Conservation (phyloP, 2,797 vertebrate species). For the Sciaenops ocellatus region DNA sequence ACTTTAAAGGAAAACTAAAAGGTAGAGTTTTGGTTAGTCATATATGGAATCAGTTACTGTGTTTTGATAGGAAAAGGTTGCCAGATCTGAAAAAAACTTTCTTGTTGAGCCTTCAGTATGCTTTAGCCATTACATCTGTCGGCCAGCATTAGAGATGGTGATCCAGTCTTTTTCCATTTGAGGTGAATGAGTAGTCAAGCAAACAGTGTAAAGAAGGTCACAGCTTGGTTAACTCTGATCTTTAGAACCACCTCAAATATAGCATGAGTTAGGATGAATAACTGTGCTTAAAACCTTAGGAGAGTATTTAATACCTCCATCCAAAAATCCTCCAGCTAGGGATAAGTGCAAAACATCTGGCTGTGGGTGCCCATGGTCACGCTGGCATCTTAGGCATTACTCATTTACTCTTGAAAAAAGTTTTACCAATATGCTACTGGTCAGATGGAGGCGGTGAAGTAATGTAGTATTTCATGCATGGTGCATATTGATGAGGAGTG, state of each 20-base stretch:
- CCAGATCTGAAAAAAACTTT: background rate
- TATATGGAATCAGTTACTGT: background rate
- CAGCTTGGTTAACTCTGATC: background rate
- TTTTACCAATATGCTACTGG: background rate
- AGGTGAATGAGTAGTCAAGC: background rate
- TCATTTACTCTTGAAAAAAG: background rate
- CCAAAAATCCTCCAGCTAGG: background rate
- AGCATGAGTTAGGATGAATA: no score
- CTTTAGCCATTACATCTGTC: background rate
- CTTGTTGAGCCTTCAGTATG: background rate
- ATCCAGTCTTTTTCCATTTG: background rate
- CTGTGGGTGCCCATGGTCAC: background rate
- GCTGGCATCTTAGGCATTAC: background rate
- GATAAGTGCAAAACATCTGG: background rate
- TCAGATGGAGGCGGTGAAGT: background rate
- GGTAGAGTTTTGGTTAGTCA: background rate
- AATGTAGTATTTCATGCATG: background rate
- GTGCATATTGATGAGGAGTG: constrained; percentile 21
- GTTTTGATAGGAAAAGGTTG: background rate
- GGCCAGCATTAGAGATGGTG: background rate
- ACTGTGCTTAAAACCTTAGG: background rate
- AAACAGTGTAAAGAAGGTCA: background rate
- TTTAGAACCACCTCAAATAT: background rate
- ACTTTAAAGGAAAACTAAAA: constrained; percentile 9
- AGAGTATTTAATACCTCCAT: background rate